phyloP scores from a whole-genome alignment of 2,888 invertebrate species.

The Mantis religiosa region DNA sequence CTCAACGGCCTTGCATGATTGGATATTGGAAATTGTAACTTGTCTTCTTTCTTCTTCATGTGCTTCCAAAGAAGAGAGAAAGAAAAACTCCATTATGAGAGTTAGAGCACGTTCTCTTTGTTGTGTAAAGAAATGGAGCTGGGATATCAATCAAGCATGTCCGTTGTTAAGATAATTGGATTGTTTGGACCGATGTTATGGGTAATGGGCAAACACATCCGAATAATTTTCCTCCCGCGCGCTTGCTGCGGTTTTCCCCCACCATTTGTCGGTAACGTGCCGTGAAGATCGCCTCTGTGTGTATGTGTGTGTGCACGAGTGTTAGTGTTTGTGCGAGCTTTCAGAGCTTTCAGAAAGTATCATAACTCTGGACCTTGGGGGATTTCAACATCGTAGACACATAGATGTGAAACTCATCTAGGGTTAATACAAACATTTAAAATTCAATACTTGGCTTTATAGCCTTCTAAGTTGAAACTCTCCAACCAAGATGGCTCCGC shows the following conservation, averaged over 20 bases:
- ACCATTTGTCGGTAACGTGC: neutral
- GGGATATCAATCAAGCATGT: constrained; percentile 11
- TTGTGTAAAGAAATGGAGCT: neutral
- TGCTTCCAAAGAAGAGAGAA: neutral
- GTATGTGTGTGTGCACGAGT: neutral
- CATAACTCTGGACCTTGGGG: too few species aligned
- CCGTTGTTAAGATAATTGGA: constrained; percentile 23
- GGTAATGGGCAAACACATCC: constrained; percentile 23
- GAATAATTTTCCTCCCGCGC: neutral
- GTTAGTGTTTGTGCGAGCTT: too few species aligned
- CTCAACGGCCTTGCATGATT: constrained; percentile 1
- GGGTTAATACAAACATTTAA: too few species aligned
- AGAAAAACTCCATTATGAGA: constrained; percentile 1
- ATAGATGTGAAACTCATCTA: too few species aligned
- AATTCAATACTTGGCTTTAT: too few species aligned
- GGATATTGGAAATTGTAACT: constrained; percentile 2
- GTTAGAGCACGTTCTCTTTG: constrained; percentile 3
- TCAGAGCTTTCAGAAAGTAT: too few species aligned
- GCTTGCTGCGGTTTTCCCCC: neutral
- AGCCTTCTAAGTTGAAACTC: too few species aligned
- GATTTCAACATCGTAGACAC: too few species aligned
- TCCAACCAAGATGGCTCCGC: too few species aligned
- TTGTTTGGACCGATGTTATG: constrained; percentile 27
- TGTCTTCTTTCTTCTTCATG: neutral
- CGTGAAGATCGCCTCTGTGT: neutral